These are phyloP conservation scores for Drosophila antonietae DNA, from an alignment of 2,888 invertebrate genomes.

Conservation along the genomic window DNA sequence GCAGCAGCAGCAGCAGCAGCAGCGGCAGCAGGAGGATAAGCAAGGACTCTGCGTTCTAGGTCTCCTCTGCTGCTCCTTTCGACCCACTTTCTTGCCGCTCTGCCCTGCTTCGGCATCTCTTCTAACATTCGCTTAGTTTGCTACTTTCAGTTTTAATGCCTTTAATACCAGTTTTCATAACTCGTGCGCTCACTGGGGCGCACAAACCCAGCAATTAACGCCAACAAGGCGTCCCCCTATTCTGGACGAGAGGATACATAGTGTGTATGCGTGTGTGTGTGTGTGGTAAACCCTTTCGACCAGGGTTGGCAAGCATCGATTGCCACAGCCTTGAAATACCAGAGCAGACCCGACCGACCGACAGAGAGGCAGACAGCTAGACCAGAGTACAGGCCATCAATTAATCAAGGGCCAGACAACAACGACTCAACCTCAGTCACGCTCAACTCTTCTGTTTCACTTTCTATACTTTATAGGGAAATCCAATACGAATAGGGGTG, in stretches of 20 bases:
- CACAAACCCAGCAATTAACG: constrained; percentile 70
- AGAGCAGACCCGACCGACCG: constrained; percentile 6
- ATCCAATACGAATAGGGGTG: constrained; percentile 52
- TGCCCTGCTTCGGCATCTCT: neutral
- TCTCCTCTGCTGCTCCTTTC: constrained; percentile 21
- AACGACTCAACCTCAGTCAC: constrained; percentile 40
- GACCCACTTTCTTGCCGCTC: neutral
- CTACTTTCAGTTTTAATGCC: constrained; percentile 66
- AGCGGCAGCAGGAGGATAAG: constrained; percentile 35
- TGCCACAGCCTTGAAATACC: constrained; percentile 55
- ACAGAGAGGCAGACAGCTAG: neutral
- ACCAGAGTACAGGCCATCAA: constrained; percentile 46
- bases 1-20: constrained; percentile 23
- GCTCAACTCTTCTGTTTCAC: constrained; percentile 58
- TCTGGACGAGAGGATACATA: constrained; percentile 22
- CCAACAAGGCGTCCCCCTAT: constrained; percentile 38
- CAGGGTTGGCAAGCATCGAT: constrained; percentile 40
- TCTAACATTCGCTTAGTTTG: constrained; percentile 66
- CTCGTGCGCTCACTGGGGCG: constrained; percentile 76
- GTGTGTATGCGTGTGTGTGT: constrained; percentile 6
- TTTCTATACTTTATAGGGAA: constrained; percentile 24
- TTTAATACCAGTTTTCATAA: constrained; percentile 78
- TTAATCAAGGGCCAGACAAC: constrained; percentile 64
- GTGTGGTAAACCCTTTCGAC: constrained; percentile 20
- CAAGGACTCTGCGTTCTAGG: constrained; percentile 40